Percentiles rank a stretch among this genome's conserved stretches.
Evolutionary conservation across 2,797 vertebrate genomes (phyloP).

Genomic region (Takifugu ocellatus): DNA sequence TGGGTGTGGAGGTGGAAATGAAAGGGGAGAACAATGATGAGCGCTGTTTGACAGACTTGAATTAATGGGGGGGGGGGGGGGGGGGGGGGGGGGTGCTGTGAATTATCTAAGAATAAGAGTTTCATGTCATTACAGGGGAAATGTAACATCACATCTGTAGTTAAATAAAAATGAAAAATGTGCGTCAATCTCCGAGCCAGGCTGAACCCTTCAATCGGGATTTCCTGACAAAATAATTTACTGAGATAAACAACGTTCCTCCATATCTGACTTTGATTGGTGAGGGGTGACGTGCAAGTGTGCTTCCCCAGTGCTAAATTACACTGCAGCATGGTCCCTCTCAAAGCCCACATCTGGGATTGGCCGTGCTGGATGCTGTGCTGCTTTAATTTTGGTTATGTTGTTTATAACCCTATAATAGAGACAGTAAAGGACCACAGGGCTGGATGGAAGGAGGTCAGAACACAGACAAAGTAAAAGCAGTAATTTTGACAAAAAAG

Average conservation of each 20-base stretch:
- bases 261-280: constrained; percentile 35
- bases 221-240: constrained; percentile 1
- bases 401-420: constrained; percentile 81
- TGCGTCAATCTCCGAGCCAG: background rate
- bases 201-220: background rate
- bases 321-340: constrained; percentile 73
- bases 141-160: background rate
- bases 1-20: no score
- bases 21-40: no score
- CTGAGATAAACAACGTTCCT: constrained; percentile 20
- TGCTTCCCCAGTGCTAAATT: constrained; percentile 67
- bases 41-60: no score
- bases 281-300: constrained; percentile 38
- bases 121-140: background rate
- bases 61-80: no score
- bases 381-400: constrained; percentile 79
- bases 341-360: constrained; percentile 78
- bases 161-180: background rate
- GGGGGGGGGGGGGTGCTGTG: background rate
- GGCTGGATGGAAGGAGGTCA: constrained; percentile 32
- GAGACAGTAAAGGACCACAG: constrained; percentile 73
- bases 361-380: constrained; percentile 75
- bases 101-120: constrained; percentile 23
- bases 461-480: constrained; percentile 50
- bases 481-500: constrained; percentile 39